Evolutionary conservation across 1,140 invertebrate genomes (phyloP).

Genomic region (Diprion similis): DNA sequence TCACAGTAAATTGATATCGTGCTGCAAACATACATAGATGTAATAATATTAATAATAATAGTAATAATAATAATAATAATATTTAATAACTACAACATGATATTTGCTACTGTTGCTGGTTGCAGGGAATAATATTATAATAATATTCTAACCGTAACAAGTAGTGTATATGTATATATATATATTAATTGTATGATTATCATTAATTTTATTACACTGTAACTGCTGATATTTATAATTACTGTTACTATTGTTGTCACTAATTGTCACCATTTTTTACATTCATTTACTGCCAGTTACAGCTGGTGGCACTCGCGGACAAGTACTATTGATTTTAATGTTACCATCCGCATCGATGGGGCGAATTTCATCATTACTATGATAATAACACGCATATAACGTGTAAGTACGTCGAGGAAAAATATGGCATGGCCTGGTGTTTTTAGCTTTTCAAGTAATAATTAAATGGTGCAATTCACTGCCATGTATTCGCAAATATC

Average conservation of each 20-base stretch:
- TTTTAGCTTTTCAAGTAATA: neutral
- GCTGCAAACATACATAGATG: neutral
- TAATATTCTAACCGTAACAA: neutral
- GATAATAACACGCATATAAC: no score
- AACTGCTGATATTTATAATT: neutral
- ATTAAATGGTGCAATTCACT: no score
- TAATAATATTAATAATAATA: neutral
- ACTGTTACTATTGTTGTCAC: neutral
- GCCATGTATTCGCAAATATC: no score
- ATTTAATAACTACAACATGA: neutral
- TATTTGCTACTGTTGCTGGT: slow-evolving; percentile 22
- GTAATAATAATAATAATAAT: slow-evolving; percentile 14
- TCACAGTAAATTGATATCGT: slow-evolving; percentile 7
- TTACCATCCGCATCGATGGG: neutral
- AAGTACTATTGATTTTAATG: neutral
- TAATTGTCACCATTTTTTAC: no score
- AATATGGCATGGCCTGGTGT: neutral
- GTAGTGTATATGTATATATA: neutral
- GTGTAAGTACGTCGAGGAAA: neutral
- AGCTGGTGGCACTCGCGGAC: neutral
- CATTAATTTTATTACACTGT: neutral
- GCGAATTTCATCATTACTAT: neutral
- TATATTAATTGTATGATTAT: neutral
- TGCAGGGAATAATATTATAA: slow-evolving; percentile 19
- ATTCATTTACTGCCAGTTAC: neutral